These are phyloP conservation scores for Plectrocnemia conspersa DNA, from an alignment of 1,140 invertebrate species.

Conservation along the genomic window DNA sequence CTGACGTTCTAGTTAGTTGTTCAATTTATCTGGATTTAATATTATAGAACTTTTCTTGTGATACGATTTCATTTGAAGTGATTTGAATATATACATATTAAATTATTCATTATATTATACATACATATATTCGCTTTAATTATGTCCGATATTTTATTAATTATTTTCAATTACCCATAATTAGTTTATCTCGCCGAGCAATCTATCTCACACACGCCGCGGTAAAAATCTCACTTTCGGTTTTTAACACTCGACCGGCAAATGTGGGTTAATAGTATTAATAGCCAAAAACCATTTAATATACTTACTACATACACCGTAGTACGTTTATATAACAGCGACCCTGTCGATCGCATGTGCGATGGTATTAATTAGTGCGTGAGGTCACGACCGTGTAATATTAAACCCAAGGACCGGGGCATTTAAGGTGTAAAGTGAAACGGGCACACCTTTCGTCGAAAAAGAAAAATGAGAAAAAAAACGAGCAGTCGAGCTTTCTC, in stretches of 20 bases:
- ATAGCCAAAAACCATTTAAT: neutral
- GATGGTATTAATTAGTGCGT: slow-evolving; percentile 25
- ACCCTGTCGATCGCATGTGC: slow-evolving; percentile 23
- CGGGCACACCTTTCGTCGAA: no score
- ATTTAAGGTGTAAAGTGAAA: slow-evolving; percentile 1
- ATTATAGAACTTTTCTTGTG: no score
- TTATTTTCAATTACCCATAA: neutral
- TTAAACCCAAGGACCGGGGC: slow-evolving; percentile 12
- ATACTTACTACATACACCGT: neutral
- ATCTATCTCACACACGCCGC: no score
- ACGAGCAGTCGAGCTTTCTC: no score
- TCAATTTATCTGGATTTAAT: no score
- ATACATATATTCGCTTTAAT: neutral
- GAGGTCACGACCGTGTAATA: slow-evolving; percentile 10
- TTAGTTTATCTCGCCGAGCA: neutral
- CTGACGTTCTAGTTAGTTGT: no score
- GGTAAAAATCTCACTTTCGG: no score
- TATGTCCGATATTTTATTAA: neutral
- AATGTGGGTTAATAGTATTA: neutral
- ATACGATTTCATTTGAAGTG: no score
- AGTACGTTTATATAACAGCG: neutral
- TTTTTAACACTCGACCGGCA: no score
- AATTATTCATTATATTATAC: no score
- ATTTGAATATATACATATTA: no score
- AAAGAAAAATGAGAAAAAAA: no score